Percentiles rank a stretch among this genome's conserved stretches.
Evolutionary conservation across 2,888 invertebrate species (phyloP).

Genomic region (Lycocerus yunnanus): DNA sequence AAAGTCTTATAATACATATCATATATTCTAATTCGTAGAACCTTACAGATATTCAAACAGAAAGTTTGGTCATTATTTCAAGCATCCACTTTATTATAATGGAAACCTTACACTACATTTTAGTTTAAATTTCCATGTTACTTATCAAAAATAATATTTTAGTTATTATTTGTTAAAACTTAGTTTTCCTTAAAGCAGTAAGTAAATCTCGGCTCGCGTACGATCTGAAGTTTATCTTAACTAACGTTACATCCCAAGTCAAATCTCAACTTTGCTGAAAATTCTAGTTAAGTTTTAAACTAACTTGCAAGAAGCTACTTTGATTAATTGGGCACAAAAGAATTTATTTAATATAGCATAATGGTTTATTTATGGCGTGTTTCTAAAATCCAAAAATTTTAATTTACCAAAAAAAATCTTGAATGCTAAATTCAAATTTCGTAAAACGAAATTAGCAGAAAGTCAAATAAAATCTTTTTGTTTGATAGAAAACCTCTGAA

Average conservation of each 20-base stretch:
- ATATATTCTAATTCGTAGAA: neutral
- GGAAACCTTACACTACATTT: neutral
- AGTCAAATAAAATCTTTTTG: neutral
- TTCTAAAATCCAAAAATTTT: too few relatives aligned
- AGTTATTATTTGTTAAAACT: neutral
- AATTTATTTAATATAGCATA: neutral
- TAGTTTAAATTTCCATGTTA: neutral
- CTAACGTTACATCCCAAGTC: neutral
- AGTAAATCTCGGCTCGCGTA: neutral
- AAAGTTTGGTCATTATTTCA: neutral
- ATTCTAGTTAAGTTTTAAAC: neutral
- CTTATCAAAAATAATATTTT: neutral
- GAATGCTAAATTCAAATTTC: neutral
- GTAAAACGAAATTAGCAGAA: neutral
- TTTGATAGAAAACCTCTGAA: conserved; percentile 17
- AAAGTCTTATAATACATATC: too few relatives aligned
- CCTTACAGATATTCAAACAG: neutral
- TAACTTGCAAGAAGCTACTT: neutral
- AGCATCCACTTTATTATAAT: neutral
- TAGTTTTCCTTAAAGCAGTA: neutral
- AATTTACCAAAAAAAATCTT: neutral
- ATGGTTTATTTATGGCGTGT: too few relatives aligned
- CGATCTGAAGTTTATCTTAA: neutral
- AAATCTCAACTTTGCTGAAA: neutral
- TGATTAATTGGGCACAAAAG: neutral